Base-by-base conservation (phyloP, 2,888 invertebrate genomes). In the Leptogaster cylindrica region DNA sequence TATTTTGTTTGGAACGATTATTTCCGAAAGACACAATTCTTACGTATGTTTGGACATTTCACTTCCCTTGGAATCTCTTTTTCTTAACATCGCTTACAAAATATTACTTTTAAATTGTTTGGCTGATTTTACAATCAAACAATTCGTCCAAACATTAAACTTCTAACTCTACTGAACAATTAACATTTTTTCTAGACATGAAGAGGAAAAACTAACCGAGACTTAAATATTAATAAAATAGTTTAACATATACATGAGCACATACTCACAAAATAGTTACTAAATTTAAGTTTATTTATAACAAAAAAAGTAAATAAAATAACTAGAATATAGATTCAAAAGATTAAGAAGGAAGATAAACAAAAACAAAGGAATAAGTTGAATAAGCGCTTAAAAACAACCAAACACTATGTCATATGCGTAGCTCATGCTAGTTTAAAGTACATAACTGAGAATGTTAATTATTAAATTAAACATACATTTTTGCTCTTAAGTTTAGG, bases 181-280 rank as follows among this genome's bases (percentile, higher is more conserved):
- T n/a, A n/a, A n/a, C n/a, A n/a, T n/a, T n/a, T n/a, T n/a, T n/a
- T n/a, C n/a, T n/a, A n/a, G 20, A 23, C 16, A 48, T 2, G n/a
- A 16, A 20, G 6, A 48, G 2, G 23, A 48, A 16, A 6, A 51
- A 51, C 51, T 55, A 55, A 36, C 33, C 58, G 39, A 58, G 58
- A 58, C 58, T 58, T 58, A 58, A 51, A 28, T 23, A 39, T 46
- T 39, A 41, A 58, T 39, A 23, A 58, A 23, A 14, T 58, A 58
- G 41, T 16, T 8, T 58, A 39, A 28, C 25, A 7, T 39, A 58
- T 23, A 39, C 23, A 58, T 58, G 51, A 51, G 51, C 51, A 51
- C 51, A 51, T 51, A 51, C 51, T 51, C 51, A 51, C 31, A 51
- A 51, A 51, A 51, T 51, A 51, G 51, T 51, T 51, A 51, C 51